phyloP scores from a whole-genome alignment of 2,113 vertebrate species.

The Bos indicus region DNA sequence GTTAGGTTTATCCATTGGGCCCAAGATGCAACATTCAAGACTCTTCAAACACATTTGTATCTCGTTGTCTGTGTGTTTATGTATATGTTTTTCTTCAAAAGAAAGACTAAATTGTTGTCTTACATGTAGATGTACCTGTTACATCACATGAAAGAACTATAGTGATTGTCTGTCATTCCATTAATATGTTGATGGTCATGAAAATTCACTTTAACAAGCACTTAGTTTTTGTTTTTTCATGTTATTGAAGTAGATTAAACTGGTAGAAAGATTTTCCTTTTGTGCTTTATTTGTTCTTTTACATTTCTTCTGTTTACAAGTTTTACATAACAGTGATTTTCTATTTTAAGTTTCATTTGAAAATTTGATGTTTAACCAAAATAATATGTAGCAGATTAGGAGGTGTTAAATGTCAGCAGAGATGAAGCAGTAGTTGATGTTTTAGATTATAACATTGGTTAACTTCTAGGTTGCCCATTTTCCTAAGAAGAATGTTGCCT shows the following conservation, averaged over 20 bases:
- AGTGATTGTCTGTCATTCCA: constrained; percentile 50
- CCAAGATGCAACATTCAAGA: constrained; percentile 71
- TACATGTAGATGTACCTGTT: constrained; percentile 65
- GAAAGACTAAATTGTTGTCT: constrained; percentile 58
- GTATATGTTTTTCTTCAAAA: constrained; percentile 60
- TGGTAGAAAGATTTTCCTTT: constrained; percentile 25
- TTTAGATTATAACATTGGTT: constrained; percentile 11
- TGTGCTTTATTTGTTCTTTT: constrained; percentile 47
- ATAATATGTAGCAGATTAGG: background rate
- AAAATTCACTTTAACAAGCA: constrained; percentile 44
- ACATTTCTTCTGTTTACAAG: constrained; percentile 32
- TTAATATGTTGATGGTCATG: constrained; percentile 57
- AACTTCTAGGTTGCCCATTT: background rate
- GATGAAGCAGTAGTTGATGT: background rate
- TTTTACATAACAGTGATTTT: constrained; percentile 5
- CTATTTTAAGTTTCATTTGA: constrained; percentile 27
- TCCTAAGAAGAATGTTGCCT: constrained; percentile 27
- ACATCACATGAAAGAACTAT: constrained; percentile 65
- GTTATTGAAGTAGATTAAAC: constrained; percentile 37
- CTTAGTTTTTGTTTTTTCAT: constrained; percentile 18
- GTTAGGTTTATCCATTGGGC: constrained; percentile 67
- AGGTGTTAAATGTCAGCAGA: background rate
- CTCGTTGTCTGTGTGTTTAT: constrained; percentile 69
- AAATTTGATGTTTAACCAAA: background rate
- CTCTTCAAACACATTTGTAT: constrained; percentile 63